Evolutionary conservation across 2,113 vertebrate genomes (phyloP).

Genomic region (Semnornis frantzii): DNA sequence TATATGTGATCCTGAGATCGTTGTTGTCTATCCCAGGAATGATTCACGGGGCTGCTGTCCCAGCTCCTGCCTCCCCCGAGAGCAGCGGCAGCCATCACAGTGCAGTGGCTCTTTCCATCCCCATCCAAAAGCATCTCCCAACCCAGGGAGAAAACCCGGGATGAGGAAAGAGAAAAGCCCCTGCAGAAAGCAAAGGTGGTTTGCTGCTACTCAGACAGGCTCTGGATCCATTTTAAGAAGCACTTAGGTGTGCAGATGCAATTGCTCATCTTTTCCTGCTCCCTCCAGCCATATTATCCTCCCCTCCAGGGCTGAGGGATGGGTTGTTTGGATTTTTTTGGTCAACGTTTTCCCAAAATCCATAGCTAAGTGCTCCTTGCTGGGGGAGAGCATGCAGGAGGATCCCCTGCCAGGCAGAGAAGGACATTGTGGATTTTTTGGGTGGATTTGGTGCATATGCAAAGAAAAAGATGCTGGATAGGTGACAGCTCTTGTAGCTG

Average conservation of each 20-base stretch:
- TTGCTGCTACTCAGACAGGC: background rate
- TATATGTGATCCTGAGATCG: background rate
- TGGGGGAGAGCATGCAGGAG: background rate
- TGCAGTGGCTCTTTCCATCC: background rate
- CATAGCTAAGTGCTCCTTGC: fast-evolving
- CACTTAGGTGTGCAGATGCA: background rate
- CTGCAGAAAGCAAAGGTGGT: background rate
- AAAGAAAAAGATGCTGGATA: background rate
- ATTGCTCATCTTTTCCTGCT: background rate
- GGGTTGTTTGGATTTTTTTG: background rate
- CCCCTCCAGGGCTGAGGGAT: background rate
- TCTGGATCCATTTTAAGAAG: background rate
- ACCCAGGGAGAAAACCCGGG: background rate
- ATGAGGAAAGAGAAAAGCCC: background rate
- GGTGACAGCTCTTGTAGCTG: background rate
- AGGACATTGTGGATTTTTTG: background rate
- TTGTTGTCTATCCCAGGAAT: background rate
- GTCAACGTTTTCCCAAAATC: background rate
- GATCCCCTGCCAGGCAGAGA: background rate
- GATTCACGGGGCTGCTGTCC: background rate
- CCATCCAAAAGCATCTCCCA: background rate
- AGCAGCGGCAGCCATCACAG: background rate
- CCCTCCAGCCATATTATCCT: background rate
- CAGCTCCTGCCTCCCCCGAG: background rate
- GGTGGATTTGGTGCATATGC: background rate